Evolutionary conservation across 1,140 invertebrate genomes (phyloP).

Genomic region (Formica selysi): DNA sequence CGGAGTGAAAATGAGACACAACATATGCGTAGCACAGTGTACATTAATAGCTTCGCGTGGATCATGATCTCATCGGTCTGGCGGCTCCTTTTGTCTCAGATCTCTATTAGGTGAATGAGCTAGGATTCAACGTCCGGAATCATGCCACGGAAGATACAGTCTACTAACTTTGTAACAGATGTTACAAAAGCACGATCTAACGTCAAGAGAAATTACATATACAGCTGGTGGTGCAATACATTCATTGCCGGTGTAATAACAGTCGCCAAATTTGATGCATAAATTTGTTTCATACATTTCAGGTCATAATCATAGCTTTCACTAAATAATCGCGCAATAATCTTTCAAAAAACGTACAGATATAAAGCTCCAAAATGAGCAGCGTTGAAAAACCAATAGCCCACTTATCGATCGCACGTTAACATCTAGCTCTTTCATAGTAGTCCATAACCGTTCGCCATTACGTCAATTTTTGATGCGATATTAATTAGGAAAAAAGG

Average conservation of each 20-base stretch:
- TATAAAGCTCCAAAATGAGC: background rate
- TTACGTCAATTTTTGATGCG: slow-evolving; percentile 38
- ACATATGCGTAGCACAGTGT: background rate
- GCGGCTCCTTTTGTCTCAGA: slow-evolving; percentile 32
- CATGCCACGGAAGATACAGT: slow-evolving; percentile 10
- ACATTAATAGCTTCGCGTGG: slow-evolving; percentile 30
- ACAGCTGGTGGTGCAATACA: background rate
- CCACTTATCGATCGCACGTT: background rate
- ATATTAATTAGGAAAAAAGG: slow-evolving; percentile 50
- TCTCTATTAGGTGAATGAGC: slow-evolving; percentile 41
- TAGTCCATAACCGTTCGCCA: background rate
- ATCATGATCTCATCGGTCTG: slow-evolving; percentile 44
- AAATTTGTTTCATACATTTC: background rate
- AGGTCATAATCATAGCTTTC: background rate
- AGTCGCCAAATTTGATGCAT: background rate
- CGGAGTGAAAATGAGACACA: slow-evolving; percentile 14
- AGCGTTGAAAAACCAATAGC: background rate
- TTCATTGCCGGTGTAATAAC: slow-evolving; percentile 3
- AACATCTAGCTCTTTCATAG: background rate
- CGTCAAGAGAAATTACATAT: slow-evolving; percentile 21
- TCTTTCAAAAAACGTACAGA: background rate
- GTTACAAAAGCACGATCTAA: slow-evolving; percentile 21
- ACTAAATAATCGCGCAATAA: background rate
- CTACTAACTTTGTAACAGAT: slow-evolving; percentile 48
- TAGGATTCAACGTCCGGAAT: slow-evolving; percentile 44